phyloP scores from a whole-genome alignment of 2,797 vertebrate species.

The Naso thynnoides region DNA sequence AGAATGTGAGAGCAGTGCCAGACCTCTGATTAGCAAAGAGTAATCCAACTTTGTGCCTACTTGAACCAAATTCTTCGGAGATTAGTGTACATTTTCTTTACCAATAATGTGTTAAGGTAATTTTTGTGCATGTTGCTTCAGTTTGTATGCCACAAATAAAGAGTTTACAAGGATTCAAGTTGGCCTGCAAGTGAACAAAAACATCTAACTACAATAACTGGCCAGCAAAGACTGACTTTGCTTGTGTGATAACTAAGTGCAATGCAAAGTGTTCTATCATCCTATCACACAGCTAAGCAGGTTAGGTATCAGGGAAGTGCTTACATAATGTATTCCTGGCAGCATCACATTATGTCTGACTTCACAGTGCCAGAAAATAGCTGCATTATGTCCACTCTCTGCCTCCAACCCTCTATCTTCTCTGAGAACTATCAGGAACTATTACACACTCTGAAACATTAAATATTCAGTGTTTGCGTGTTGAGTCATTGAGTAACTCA shows the following conservation, averaged over 20 bases:
- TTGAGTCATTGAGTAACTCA: slow-evolving; percentile 64
- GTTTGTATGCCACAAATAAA: slow-evolving; percentile 42
- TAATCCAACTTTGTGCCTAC: slow-evolving; percentile 72
- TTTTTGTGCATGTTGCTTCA: slow-evolving; percentile 24
- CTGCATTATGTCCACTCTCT: slow-evolving; percentile 56
- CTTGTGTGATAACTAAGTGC: slow-evolving; percentile 42
- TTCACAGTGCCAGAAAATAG: slow-evolving; percentile 62
- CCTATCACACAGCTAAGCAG: slow-evolving; percentile 64
- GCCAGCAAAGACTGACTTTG: slow-evolving; percentile 30
- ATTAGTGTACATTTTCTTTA: slow-evolving; percentile 73
- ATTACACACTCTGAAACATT: neutral
- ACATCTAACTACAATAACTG: slow-evolving; percentile 4
- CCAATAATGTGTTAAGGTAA: slow-evolving; percentile 43
- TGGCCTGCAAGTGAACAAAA: slow-evolving; percentile 37
- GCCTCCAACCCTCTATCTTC: neutral
- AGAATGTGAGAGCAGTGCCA: slow-evolving; percentile 65
- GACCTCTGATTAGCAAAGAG: slow-evolving; percentile 61
- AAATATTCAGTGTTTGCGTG: neutral
- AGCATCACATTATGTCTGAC: slow-evolving; percentile 66
- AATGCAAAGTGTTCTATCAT: slow-evolving; percentile 44
- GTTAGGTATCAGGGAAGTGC: slow-evolving; percentile 69
- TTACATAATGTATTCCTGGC: slow-evolving; percentile 71
- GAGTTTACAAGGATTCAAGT: slow-evolving; percentile 35
- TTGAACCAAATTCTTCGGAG: slow-evolving; percentile 60
- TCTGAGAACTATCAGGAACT: slow-evolving; percentile 36